Conservation (phyloP, 1,140 invertebrate genomes). For the Apis florea region DNA sequence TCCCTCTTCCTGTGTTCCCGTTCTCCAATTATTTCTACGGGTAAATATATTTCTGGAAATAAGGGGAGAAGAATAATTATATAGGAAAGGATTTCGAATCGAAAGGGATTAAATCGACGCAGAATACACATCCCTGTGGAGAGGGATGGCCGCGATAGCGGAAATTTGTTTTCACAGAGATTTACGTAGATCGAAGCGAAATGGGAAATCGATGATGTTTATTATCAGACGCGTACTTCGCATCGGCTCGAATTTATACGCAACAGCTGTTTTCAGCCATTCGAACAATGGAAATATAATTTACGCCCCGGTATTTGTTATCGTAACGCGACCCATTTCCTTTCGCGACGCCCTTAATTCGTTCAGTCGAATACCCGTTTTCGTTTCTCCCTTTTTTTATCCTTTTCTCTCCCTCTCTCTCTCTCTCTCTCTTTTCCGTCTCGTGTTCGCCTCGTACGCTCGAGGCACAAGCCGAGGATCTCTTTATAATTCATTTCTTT, state of each 20-base stretch:
- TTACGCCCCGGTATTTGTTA: slow-evolving; percentile 32
- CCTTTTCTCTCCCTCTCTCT: not conserved
- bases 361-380: not conserved
- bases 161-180: slow-evolving; percentile 1
- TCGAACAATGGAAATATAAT: slow-evolving; percentile 46
- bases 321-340: slow-evolving; percentile 28
- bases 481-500: not conserved
- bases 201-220: slow-evolving; percentile 29
- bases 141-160: not conserved
- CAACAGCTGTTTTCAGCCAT: slow-evolving; percentile 13
- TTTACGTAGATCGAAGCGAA: not conserved
- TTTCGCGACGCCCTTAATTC: slow-evolving; percentile 12
- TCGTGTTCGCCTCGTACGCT: not conserved
- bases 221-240: slow-evolving; percentile 11
- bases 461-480: too few species aligned
- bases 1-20: not conserved
- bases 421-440: too few species aligned
- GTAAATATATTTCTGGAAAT: not conserved
- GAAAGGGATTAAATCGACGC: not conserved
- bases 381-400: not conserved
- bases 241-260: not conserved
- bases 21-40: too few species aligned
- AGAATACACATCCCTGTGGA: not conserved
- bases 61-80: not conserved
- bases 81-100: not conserved